phyloP scores from a whole-genome alignment of 1,140 invertebrate species.

The Hylaeus volcanicus region DNA sequence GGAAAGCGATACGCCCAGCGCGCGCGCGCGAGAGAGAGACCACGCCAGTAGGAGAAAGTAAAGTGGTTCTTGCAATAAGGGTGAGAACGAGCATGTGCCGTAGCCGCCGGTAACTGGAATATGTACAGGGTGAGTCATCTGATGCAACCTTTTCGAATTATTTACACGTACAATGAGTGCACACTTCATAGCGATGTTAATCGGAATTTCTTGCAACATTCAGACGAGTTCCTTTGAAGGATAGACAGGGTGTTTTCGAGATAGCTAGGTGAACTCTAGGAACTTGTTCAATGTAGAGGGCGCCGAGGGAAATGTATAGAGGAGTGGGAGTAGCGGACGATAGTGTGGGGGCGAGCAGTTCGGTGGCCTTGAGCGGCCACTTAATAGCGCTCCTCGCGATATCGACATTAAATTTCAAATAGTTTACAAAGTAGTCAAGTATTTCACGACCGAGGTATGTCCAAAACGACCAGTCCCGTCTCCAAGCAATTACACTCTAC shows the following conservation, averaged over 20 bases:
- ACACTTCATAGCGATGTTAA: constrained; percentile 6
- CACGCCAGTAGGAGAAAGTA: constrained; percentile 34
- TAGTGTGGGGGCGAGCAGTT: not conserved
- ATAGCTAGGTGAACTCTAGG: too few relatives aligned
- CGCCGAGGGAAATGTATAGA: too few relatives aligned
- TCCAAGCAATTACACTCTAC: constrained; percentile 44
- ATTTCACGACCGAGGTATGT: not conserved
- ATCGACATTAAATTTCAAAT: not conserved
- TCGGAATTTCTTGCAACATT: not conserved
- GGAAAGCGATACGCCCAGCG: constrained; percentile 32
- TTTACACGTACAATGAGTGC: not conserved
- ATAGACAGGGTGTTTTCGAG: too few relatives aligned
- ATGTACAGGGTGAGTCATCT: constrained; percentile 19
- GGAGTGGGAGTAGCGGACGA: too few relatives aligned
- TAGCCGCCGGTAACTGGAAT: constrained; percentile 51
- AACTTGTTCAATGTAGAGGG: too few relatives aligned
- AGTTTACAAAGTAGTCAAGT: constrained; percentile 4
- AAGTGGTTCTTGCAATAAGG: constrained; percentile 68
- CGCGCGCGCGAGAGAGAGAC: not conserved
- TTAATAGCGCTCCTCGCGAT: not conserved
- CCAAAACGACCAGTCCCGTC: not conserved
- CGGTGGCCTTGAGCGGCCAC: too few relatives aligned
- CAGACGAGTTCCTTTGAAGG: too few relatives aligned
- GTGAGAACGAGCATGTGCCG: constrained; percentile 70
- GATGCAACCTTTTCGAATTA: not conserved